phyloP scores from a whole-genome alignment of 2,797 vertebrate genomes.

The Dipus sagitta region DNA sequence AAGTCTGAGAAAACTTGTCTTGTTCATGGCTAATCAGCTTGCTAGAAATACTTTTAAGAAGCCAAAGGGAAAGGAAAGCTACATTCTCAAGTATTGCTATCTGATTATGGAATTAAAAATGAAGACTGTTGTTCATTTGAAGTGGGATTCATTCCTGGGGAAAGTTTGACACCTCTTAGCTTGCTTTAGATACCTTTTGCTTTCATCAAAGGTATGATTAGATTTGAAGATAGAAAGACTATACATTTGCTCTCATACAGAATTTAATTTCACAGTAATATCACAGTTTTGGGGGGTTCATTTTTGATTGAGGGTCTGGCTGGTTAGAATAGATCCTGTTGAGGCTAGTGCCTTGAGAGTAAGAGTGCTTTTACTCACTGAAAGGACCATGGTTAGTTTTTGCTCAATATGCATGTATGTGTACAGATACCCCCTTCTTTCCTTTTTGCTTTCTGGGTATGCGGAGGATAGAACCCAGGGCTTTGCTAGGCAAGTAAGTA shows the following conservation, averaged over 20 bases:
- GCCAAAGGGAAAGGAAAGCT: constrained; percentile 8
- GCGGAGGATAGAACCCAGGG: not conserved
- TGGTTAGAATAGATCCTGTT: not conserved
- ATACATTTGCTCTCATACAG: not conserved
- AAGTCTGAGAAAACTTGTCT: constrained; percentile 28
- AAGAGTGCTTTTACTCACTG: not conserved
- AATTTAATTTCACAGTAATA: constrained; percentile 21
- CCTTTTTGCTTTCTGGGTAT: not conserved
- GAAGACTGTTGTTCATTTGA: constrained; percentile 11
- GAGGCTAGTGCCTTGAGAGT: not conserved
- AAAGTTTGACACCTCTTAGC: constrained; percentile 19
- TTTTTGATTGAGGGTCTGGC: not conserved
- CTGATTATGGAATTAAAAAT: constrained; percentile 53
- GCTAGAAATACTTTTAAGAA: constrained; percentile 31
- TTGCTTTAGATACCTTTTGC: constrained; percentile 37
- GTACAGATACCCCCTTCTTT: not conserved
- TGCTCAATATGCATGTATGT: too few relatives aligned
- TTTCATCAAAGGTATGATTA: constrained; percentile 48
- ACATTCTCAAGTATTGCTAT: not conserved
- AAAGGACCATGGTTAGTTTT: not conserved
- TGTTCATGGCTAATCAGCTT: not conserved
- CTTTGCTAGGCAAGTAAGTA: not conserved
- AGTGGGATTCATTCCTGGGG: constrained; percentile 19
- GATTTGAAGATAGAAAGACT: not conserved
- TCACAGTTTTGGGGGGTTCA: not conserved